Evolutionary conservation across 30 jellyfish, hydroid and myxozoan genomes (phyloP), one percentile per base, ranked within the genome.

Genomic region (Nemopilema nomurai): DNA sequence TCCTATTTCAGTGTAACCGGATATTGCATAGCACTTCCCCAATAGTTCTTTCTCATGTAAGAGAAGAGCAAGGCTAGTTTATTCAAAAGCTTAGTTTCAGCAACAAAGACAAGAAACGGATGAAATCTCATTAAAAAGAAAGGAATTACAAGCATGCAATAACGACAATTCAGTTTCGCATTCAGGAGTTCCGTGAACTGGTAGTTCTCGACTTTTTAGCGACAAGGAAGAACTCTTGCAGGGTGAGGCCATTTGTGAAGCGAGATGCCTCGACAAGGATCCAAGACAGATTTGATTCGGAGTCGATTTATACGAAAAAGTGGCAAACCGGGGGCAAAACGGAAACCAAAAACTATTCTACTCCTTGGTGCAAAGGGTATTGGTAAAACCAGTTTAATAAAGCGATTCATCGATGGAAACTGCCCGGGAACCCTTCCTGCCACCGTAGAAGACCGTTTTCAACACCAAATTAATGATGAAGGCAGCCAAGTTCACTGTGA

Each of bases 271-370:
- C 19, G 81, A 51, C 68, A 81, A 41, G 90, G 84, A 23, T 67
- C 83, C 9, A 69, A 18, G 0, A 32, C 78, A 23, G 87, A 49
- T 18, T 52, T 49, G 70, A 53, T 81, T 8, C 67, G 91, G 62
- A 83, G 91, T 69, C 57, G 91, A 18, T 83, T 83, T 50, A 24
- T 83, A 16, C 53, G 91, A 24, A 71, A 73, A 71, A 83, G 91
- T 49, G 91, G 86, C n/a, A 83, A 83, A 26, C 91, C 91, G 9
- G 91, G 91, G 1, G 85, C 91, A 71, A 83, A 83, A 24, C 41
- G 91, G 65, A 83, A 49, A 73, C 86, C 91, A n/a, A 71, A 62
- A 28, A 62, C 63, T 24, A 73, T 83, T 6, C 67, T 83, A 19
- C 49, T 83, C 27, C 86, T 83, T 6, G 91, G 91, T 1, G 69